These are phyloP conservation scores for Polyergus mexicanus DNA, from an alignment of 1,140 invertebrate species.

Conservation along the genomic window DNA sequence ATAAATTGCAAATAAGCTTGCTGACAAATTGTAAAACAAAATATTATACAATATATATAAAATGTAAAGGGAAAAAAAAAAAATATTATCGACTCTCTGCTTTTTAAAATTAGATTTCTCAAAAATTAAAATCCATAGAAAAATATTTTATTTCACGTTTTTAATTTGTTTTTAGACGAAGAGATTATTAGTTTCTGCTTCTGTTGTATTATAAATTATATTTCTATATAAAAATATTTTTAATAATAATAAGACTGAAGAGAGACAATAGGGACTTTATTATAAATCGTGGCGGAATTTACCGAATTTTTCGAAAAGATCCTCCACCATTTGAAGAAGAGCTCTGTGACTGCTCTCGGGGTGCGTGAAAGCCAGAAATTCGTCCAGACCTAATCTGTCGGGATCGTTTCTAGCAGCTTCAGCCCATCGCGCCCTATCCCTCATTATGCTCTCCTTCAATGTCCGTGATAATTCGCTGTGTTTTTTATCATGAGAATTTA, in stretches of 20 bases:
- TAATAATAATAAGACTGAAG: too few species aligned
- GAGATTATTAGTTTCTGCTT: too few species aligned
- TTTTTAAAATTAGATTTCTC: too few species aligned
- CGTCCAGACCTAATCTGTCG: conserved; percentile 91
- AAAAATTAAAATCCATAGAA: too few species aligned
- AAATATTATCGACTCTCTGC: background rate
- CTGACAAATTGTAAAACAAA: background rate
- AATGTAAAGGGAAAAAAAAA: background rate
- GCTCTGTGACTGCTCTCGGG: conserved; percentile 93
- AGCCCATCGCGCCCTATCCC: conserved; percentile 92
- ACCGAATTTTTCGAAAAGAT: conserved; percentile 92
- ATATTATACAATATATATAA: background rate
- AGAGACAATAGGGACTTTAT: too few species aligned
- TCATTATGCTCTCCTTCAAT: conserved; percentile 88
- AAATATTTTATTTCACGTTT: too few species aligned
- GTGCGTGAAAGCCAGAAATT: conserved; percentile 93
- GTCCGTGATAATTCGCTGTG: conserved; percentile 86
- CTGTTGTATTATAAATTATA: too few species aligned
- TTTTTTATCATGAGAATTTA: conserved; percentile 90
- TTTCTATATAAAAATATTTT: too few species aligned
- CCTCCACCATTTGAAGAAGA: conserved; percentile 91
- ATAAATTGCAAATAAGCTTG: background rate
- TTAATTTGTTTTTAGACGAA: too few species aligned
- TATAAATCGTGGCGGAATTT: conserved; percentile 54
- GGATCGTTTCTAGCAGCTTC: conserved; percentile 92